Conservation (phyloP, 2,888 invertebrate species). For the Drosophila conformis region DNA sequence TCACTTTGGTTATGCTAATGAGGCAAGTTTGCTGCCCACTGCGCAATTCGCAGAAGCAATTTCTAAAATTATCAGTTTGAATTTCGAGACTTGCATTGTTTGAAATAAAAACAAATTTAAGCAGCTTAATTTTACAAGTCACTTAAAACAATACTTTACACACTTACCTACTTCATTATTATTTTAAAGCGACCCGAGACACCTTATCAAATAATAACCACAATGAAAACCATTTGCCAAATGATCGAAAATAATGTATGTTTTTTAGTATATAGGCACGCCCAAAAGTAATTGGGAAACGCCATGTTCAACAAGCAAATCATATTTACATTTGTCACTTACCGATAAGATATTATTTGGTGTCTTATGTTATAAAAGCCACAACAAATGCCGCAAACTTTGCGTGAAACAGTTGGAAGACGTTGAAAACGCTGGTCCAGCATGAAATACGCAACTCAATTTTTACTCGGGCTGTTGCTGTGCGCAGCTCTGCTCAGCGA, state of each 20-base stretch:
- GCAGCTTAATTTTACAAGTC: not conserved
- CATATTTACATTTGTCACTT: constrained; percentile 30
- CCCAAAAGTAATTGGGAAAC: constrained; percentile 28
- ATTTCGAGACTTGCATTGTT: constrained; percentile 10
- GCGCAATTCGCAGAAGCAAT: constrained; percentile 29
- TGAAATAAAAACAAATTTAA: not conserved
- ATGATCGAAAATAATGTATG: constrained; percentile 6
- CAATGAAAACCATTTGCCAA: constrained; percentile 16
- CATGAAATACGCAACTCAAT: constrained; percentile 53
- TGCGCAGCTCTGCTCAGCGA: constrained; percentile 28
- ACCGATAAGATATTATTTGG: constrained; percentile 52
- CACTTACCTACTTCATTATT: not conserved
- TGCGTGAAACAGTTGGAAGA: constrained; percentile 12
- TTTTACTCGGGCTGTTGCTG: constrained; percentile 57
- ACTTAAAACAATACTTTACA: not conserved
- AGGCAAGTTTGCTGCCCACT: constrained; percentile 63
- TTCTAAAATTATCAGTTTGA: constrained; percentile 40
- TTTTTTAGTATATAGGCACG: constrained; percentile 39
- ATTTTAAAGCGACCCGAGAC: not conserved
- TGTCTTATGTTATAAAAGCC: constrained; percentile 46
- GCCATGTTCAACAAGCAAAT: constrained; percentile 62
- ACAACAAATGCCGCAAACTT: not conserved
- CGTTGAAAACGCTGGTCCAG: constrained; percentile 15
- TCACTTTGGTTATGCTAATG: constrained; percentile 72
- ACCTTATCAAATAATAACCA: not conserved